A percentile compares a stretch with the other conserved stretches of the same genome.
Conservation (phyloP, 2,888 invertebrate species). For the Acanthacorydalis orientalis region DNA sequence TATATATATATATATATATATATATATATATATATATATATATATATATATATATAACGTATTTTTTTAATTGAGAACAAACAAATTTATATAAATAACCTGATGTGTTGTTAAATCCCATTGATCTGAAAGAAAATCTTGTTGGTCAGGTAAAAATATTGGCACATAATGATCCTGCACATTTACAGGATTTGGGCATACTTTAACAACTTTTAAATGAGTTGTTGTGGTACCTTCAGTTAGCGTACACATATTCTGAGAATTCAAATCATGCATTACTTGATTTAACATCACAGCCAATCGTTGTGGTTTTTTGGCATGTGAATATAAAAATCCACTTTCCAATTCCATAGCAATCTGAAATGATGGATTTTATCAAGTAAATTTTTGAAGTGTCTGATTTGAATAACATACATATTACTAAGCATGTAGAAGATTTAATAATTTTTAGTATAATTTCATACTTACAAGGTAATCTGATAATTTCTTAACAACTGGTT, state of each 20-base stretch:
- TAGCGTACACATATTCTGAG: conserved; percentile 29
- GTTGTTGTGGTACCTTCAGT: conserved; percentile 75
- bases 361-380: conserved; percentile 1
- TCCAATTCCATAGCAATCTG: conserved; percentile 76
- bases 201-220: conserved; percentile 72
- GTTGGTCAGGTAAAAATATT: conserved; percentile 48
- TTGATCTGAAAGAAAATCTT: conserved; percentile 47
- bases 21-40: conserved; percentile 7
- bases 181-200: conserved; percentile 61
- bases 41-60: neutral
- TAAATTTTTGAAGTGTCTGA: neutral
- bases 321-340: conserved; percentile 57
- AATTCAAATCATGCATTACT: conserved; percentile 68
- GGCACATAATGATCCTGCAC: conserved; percentile 87
- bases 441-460: neutral
- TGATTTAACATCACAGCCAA: conserved; percentile 61
- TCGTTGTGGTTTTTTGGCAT: conserved; percentile 40
- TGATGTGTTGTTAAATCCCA: conserved; percentile 94
- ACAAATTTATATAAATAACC: conserved; percentile 27
- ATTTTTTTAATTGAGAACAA: neutral
- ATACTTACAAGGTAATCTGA: conserved; percentile 70
- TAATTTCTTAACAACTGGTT: conserved; percentile 84
- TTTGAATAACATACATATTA: too few species aligned
- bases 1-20: neutral
- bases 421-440: too few species aligned